These are phyloP conservation scores for Dipodomys spectabilis DNA, from an alignment of 2,113 vertebrate genomes.

Conservation along the genomic window DNA sequence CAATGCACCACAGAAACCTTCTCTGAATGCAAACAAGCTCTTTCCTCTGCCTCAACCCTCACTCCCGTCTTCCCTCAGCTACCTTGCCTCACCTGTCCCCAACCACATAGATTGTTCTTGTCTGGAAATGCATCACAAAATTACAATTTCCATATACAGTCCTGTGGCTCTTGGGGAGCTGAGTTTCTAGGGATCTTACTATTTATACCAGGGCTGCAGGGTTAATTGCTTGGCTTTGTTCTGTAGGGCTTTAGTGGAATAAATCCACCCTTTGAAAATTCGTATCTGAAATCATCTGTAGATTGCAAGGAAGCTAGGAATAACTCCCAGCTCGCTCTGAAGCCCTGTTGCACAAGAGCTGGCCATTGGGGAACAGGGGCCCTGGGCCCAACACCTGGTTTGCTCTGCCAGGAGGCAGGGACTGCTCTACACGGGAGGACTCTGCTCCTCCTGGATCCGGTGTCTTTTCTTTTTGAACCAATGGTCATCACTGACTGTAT, in stretches of 20 bases:
- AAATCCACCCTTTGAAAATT: background rate
- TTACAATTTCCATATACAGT: too few relatives aligned
- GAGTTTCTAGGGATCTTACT: background rate
- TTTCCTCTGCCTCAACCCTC: too few relatives aligned
- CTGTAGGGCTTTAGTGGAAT: background rate
- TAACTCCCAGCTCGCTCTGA: background rate
- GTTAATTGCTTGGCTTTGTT: background rate
- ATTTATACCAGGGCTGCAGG: background rate
- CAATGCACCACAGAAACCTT: background rate
- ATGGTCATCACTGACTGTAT: background rate
- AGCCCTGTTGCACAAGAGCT: accelerated
- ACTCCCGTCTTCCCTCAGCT: too few relatives aligned
- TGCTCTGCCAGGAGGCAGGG: background rate
- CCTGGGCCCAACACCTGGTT: background rate
- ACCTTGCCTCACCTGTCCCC: background rate
- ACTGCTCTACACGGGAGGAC: background rate
- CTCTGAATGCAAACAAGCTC: background rate
- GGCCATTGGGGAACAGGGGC: background rate
- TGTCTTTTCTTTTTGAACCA: background rate
- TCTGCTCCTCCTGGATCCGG: background rate
- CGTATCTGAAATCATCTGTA: background rate
- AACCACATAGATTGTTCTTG: background rate
- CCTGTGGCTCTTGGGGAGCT: background rate
- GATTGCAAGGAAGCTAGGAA: background rate
- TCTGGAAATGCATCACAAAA: background rate